Base-by-base conservation (phyloP, 2,888 invertebrate species). In the Tipula unca region DNA sequence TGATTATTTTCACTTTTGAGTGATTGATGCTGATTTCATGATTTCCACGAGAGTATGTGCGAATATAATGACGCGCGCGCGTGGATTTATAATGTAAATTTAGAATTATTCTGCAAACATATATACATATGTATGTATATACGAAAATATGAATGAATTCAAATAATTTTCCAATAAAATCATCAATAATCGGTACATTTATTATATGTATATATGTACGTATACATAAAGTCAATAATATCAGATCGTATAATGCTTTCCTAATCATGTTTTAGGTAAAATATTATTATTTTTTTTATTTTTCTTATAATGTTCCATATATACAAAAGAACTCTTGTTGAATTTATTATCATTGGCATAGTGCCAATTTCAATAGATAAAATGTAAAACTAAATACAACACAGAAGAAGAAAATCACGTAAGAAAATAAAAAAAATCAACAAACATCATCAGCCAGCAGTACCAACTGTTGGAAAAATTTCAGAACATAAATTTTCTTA, bases 61-160 rank as follows among this genome's bases (percentile, higher is more conserved):
- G 69, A 25, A 25, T 25, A 69, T 48, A 39, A 48, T 69, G 69
- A 25, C 25, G 69, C 25, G 20, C 13, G 13, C 69, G 20, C 69
- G 3, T 10, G 8, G 48, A 48, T 69, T 69, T 17, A 48, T 25
- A 69, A 69, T 69, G 3, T 69, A 69, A 69, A 69, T 3, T 25
- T 69, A 69, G 69, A 69, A 10, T 25, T 25, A n/a, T 69, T 14
- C 25, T 25, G 25, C 2, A 14, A 48, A 39, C 35, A 35, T 6
- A 6, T 35, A 4, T 35, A 6, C 6, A 35, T 35, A 35, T 35
- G 35, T 35, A 35, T 3, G 25, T 25, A 25, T 69, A 3, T 25
- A 69, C 69, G 69, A 69, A 69, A 25, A 69, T 69, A 69, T 69
- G 69, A 69, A 69, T 69, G 69, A 69, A 69, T 69, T 69, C 69